Conservation (phyloP, 1,140 invertebrate species). For the Tetramorium parvispinum region DNA sequence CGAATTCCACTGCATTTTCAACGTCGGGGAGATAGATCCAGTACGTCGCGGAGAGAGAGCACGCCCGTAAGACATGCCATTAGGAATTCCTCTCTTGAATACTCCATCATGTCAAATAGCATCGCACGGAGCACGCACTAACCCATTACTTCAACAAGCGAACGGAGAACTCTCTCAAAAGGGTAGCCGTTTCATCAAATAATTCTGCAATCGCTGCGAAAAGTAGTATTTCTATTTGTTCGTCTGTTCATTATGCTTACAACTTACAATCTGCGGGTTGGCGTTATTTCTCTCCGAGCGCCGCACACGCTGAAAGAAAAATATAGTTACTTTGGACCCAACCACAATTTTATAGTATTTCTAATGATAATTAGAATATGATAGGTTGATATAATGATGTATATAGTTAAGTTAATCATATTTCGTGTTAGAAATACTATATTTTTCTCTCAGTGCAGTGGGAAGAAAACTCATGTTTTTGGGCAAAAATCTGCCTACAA, state of each 20-base stretch:
- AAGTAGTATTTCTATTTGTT: neutral
- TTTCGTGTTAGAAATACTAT: too few species aligned
- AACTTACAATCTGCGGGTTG: neutral
- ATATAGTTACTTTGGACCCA: too few species aligned
- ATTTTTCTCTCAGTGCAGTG: too few species aligned
- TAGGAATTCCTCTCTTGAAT: conserved; percentile 30
- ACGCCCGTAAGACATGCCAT: conserved; percentile 3
- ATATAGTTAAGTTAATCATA: too few species aligned
- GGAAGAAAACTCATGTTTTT: too few species aligned
- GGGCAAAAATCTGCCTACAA: too few species aligned
- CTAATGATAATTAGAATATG: too few species aligned
- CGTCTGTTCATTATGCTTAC: neutral
- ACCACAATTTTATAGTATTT: too few species aligned
- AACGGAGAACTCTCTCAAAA: neutral
- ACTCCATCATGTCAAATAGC: conserved; percentile 18
- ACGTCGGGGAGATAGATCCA: conserved; percentile 4
- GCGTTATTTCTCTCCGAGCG: neutral
- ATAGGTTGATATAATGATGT: too few species aligned
- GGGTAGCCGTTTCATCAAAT: neutral
- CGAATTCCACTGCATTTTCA: neutral
- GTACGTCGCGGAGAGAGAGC: neutral
- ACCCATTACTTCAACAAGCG: neutral
- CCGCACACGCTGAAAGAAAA: too few species aligned
- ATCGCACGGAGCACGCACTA: neutral
- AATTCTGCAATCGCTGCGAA: neutral